Conservation (phyloP, 2,888 invertebrate genomes). For the Rotaria magnacalcarata region DNA sequence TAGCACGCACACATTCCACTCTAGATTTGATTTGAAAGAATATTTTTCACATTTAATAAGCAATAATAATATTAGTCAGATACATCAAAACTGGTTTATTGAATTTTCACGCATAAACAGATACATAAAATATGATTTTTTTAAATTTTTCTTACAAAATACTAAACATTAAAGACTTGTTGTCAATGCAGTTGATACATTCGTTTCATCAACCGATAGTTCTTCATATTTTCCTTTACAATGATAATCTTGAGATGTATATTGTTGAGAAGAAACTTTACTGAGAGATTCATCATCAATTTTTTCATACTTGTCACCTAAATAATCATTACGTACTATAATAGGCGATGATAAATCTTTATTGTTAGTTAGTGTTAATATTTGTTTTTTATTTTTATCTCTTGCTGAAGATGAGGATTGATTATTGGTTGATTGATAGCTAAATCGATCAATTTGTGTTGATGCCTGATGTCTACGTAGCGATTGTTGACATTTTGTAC, state of each 20-base stretch:
- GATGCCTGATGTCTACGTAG: neutral
- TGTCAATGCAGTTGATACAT: neutral
- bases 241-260: too few species aligned
- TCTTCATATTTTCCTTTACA: neutral
- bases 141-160: neutral
- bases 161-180: neutral
- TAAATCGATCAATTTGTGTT: neutral
- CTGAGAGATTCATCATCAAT: neutral
- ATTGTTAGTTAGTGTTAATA: neutral
- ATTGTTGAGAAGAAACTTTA: neutral
- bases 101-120: too few species aligned
- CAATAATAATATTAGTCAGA: too few species aligned
- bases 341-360: neutral
- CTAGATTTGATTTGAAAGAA: too few species aligned
- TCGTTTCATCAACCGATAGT: neutral
- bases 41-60: too few species aligned
- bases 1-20: too few species aligned
- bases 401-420: neutral
- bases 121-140: too few species aligned
- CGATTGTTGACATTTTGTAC: neutral
- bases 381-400: neutral
- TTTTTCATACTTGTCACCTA: neutral
- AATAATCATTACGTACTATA: neutral
- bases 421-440: slow-evolving; percentile 21
- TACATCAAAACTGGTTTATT: too few species aligned